phyloP scores from a whole-genome alignment of 2,888 invertebrate species.

The Himalopsyche tibetana region DNA sequence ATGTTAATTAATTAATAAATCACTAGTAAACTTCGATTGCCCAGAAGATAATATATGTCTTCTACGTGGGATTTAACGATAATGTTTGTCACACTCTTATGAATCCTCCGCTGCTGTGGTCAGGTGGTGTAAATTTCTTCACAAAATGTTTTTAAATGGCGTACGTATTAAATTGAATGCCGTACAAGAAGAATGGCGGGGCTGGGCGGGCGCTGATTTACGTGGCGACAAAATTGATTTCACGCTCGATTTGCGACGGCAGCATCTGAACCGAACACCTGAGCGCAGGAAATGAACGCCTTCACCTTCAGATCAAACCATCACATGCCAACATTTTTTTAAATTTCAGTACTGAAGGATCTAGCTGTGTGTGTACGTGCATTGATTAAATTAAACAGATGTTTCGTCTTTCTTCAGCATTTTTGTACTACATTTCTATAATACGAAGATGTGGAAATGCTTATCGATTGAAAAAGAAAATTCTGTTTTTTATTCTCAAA shows the following conservation, averaged over 20 bases:
- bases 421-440: too few species aligned
- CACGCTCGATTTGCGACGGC: conserved; percentile 39
- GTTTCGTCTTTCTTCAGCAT: too few species aligned
- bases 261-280: conserved; percentile 27
- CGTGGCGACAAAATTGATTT: conserved; percentile 38
- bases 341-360: not conserved
- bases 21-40: too few species aligned
- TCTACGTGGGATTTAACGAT: too few species aligned
- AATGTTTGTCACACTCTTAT: too few species aligned
- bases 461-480: too few species aligned
- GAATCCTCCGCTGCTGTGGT: not conserved
- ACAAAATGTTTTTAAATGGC: conserved; percentile 11
- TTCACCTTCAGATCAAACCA: not conserved
- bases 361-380: too few species aligned
- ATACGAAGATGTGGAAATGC: too few species aligned
- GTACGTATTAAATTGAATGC: conserved; percentile 22
- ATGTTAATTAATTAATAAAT: too few species aligned
- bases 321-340: not conserved
- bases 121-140: conserved; percentile 11
- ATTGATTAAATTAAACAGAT: too few species aligned
- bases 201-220: not conserved
- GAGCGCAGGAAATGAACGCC: conserved; percentile 13
- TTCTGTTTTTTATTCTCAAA: too few species aligned
- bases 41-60: too few species aligned
- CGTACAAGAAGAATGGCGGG: not conserved